phyloP scores from a whole-genome alignment of 2,797 vertebrate species.

The Mormyrops boulengeri region DNA sequence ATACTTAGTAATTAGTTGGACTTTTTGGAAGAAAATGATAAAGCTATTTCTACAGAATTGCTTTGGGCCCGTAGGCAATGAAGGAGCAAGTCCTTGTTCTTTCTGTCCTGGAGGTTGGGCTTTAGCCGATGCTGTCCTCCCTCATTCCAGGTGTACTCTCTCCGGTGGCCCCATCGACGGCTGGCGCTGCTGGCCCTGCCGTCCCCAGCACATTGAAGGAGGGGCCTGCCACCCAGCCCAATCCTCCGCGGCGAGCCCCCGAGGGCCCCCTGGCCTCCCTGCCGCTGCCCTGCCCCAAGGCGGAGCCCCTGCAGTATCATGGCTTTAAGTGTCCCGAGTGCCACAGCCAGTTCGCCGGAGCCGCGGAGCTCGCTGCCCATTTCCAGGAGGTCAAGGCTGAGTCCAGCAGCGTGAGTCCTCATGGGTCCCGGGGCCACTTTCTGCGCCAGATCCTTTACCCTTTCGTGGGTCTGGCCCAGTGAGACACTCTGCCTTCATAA shows the following conservation, averaged over 20 bases:
- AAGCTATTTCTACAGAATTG: background rate
- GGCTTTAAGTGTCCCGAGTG: slow-evolving; percentile 82
- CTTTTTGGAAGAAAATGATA: too few species aligned
- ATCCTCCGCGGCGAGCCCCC: slow-evolving; percentile 54
- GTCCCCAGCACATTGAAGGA: slow-evolving; percentile 60
- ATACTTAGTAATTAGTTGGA: background rate
- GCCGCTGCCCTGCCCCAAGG: slow-evolving; percentile 60
- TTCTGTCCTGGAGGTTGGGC: background rate
- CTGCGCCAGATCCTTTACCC: background rate
- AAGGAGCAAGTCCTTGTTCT: background rate
- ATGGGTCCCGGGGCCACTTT: background rate
- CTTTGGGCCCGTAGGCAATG: background rate
- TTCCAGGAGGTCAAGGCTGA: slow-evolving; percentile 74
- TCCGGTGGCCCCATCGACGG: slow-evolving; percentile 40
- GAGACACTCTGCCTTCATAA: background rate
- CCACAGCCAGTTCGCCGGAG: slow-evolving; percentile 74
- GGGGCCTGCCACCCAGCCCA: slow-evolving; percentile 41
- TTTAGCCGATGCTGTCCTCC: background rate
- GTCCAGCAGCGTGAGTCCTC: slow-evolving; percentile 53
- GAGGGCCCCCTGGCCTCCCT: slow-evolving; percentile 70
- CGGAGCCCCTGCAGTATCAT: slow-evolving; percentile 53
- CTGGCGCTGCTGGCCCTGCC: slow-evolving; percentile 37
- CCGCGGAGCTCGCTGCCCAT: slow-evolving; percentile 72
- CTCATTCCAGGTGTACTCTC: slow-evolving; percentile 56
- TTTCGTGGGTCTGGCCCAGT: background rate